Base-by-base conservation (phyloP, 2,888 invertebrate species). In the Agrypnus murinus region DNA sequence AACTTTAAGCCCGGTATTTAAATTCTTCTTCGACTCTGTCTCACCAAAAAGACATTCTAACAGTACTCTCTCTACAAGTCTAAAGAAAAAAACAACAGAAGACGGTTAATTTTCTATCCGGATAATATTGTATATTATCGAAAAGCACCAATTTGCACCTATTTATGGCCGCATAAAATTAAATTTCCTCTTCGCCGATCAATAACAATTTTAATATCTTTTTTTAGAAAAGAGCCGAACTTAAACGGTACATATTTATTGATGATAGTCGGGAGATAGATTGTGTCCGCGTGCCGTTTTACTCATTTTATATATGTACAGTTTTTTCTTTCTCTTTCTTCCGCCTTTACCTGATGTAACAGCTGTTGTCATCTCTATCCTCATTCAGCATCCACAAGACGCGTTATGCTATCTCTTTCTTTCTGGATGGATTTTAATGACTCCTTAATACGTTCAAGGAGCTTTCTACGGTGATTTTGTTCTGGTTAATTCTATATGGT, bases 111-210 rank as follows among this genome's bases (percentile, higher is more conserved):
- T n/a, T n/a, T n/a, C n/a, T n/a, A n/a, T n/a, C n/a, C n/a, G n/a
- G n/a, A n/a, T 12, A 32, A 50, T 50, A 50, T 10, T 36, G 36
- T 57, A 57, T 36, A 57, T 57, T 57, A 57, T 57, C 19, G 19
- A 57, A 57, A 38, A 57, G 36, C 36, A 57, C 14, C 57, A 57
- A 57, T 57, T 57, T 57, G 57, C 57, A 38, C 38, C 57, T 36
- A 57, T 57, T 57, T 57, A 57, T 57, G 57, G 5, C 57, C 15
- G 4, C 38, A 36, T 57, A 57, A 57, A 57, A 25, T 25, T 25
- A 25, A 25, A 57, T 57, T 57, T 57, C 57, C 17, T 50, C 50
- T 31, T n/a, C 25, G 14, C 14, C 50, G 50, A 50, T 50, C 17
- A 19, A 17, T 19, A 31, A 10, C 38, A 57, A 15, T 36, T 57